A percentile compares a stretch with the other conserved stretches of the same genome.
These are phyloP conservation scores for Chascanopsetta lugubris DNA, from an alignment of 2,113 vertebrate genomes.

Conservation along the genomic window DNA sequence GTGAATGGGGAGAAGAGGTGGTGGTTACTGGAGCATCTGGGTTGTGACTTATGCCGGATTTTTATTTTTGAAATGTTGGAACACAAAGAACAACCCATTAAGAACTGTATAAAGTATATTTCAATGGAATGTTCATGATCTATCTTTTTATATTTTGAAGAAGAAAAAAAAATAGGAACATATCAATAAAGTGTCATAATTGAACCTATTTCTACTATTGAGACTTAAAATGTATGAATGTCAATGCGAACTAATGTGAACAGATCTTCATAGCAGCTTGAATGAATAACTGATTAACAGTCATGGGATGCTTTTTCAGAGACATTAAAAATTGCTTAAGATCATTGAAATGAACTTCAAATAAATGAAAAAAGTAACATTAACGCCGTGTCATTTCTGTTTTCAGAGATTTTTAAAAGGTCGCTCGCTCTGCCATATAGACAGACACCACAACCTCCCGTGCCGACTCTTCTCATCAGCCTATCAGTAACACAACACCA, in stretches of 20 bases:
- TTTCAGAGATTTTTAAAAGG: constrained; percentile 5
- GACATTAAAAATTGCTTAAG: constrained; percentile 71
- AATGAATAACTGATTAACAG: constrained; percentile 72
- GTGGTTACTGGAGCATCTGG: constrained; percentile 71
- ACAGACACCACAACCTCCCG: constrained; percentile 8
- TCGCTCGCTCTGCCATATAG: background rate
- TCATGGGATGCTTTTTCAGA: constrained; percentile 78
- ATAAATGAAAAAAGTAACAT: constrained; percentile 75
- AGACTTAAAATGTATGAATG: constrained; percentile 83
- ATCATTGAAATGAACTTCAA: constrained; percentile 76
- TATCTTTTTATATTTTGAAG: constrained; percentile 84
- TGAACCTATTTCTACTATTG: constrained; percentile 78
- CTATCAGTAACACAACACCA: constrained; percentile 36
- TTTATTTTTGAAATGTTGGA: constrained; percentile 81
- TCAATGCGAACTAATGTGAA: constrained; percentile 79
- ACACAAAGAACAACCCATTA: constrained; percentile 78
- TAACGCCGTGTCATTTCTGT: constrained; percentile 56
- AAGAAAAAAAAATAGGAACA: constrained; percentile 78
- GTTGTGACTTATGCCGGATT: constrained; percentile 73
- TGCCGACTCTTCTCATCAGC: constrained; percentile 30
- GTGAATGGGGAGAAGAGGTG: constrained; percentile 62
- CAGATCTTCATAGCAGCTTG: constrained; percentile 78
- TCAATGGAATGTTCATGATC: constrained; percentile 82
- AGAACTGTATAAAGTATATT: constrained; percentile 83
- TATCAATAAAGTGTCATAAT: constrained; percentile 81